Percentiles rank a stretch among this genome's conserved stretches.
Conservation (phyloP, 2,888 invertebrate genomes). For the Omphaloscelis lunosa region DNA sequence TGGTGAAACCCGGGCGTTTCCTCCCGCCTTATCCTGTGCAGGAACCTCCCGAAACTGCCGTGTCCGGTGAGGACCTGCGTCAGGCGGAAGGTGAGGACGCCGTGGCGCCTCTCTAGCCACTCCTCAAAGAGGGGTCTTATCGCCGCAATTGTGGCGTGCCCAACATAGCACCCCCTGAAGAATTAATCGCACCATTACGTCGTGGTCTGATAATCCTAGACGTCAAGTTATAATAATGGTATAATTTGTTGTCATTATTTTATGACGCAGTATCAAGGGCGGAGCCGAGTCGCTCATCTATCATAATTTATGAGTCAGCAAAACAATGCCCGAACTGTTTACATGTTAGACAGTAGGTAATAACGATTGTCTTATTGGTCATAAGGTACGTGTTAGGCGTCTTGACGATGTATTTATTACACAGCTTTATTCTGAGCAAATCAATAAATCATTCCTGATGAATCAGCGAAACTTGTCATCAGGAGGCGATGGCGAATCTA, state of each 20-base stretch:
- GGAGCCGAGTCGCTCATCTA: constrained; percentile 73
- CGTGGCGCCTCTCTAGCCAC: no score
- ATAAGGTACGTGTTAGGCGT: constrained; percentile 70
- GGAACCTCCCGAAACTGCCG: no score
- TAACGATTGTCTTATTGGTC: constrained; percentile 71
- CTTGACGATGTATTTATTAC: constrained; percentile 72
- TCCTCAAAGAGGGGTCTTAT: no score
- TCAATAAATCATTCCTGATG: constrained; percentile 69
- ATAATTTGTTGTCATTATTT: constrained; percentile 83
- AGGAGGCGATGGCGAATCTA: constrained; percentile 37
- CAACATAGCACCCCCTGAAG: constrained; percentile 42
- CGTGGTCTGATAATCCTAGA: constrained; percentile 64
- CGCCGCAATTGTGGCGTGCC: no score
- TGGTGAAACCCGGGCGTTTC: no score
- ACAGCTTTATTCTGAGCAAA: constrained; percentile 65
- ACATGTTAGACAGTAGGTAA: constrained; percentile 67
- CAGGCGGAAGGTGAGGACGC: no score
- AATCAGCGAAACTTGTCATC: constrained; percentile 64
- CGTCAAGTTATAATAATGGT: constrained; percentile 73
- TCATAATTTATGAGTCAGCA: constrained; percentile 80
- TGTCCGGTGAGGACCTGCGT: no score
- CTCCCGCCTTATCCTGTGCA: no score
- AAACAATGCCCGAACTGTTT: constrained; percentile 72
- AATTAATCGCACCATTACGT: constrained; percentile 65
- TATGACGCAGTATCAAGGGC: constrained; percentile 77